These are phyloP conservation scores for Dynastes tityus DNA, from an alignment of 2,888 invertebrate genomes.

Conservation along the genomic window DNA sequence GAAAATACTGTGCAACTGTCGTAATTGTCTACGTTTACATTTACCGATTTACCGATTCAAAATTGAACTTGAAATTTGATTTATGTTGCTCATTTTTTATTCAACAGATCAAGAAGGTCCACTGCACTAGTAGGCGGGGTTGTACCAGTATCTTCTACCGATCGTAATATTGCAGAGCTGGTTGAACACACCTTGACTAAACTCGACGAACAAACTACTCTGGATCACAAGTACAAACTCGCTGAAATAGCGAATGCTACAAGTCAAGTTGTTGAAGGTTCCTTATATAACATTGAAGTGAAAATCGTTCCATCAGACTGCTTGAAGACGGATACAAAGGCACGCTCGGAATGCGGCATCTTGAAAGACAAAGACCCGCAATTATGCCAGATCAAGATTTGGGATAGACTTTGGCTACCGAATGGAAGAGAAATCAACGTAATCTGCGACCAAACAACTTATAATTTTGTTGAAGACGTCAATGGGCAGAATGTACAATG, in stretches of 20 bases:
- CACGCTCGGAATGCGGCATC: constrained; percentile 54
- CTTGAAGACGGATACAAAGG: constrained; percentile 63
- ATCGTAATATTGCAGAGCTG: no score
- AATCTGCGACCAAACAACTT: no score
- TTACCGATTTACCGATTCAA: no score
- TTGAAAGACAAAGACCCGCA: constrained; percentile 61
- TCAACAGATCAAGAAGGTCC: no score
- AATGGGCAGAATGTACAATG: no score
- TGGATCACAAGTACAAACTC: constrained; percentile 60
- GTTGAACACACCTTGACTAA: no score
- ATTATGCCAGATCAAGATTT: constrained; percentile 72
- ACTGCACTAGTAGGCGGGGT: constrained; percentile 44
- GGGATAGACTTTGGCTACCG: constrained; percentile 70
- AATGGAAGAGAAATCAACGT: no score
- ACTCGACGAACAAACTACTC: constrained; percentile 58
- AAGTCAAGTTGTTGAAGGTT: constrained; percentile 72
- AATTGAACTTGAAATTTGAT: no score
- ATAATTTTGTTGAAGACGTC: no score
- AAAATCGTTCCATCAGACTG: constrained; percentile 75
- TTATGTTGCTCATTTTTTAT: constrained; percentile 69
- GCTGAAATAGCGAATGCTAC: constrained; percentile 70
- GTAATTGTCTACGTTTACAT: no score
- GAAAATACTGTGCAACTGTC: no score
- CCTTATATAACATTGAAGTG: constrained; percentile 73
- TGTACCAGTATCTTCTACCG: no score